Conservation (phyloP, 2,797 vertebrate species). For the Epinephelus coioides region DNA sequence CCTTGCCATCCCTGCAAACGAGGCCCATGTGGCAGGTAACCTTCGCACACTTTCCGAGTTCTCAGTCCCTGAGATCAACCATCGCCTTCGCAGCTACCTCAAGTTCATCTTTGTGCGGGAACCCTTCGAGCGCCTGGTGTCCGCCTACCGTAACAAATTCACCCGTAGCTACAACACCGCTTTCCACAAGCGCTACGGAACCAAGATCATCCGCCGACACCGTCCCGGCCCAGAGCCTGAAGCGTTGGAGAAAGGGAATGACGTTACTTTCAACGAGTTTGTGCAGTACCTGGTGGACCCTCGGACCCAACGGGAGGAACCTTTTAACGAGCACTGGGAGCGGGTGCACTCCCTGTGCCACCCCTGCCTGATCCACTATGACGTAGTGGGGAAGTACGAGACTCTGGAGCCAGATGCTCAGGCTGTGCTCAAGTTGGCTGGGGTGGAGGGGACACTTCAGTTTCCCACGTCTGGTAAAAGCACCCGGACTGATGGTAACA, state of each 20-base stretch:
- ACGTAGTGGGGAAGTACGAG: constrained; percentile 96
- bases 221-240: constrained; percentile 83
- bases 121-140: constrained; percentile 95
- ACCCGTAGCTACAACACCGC: constrained; percentile 93
- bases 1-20: constrained; percentile 90
- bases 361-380: constrained; percentile 95
- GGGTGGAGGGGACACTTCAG: constrained; percentile 81
- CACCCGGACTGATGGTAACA: constrained; percentile 86
- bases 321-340: constrained; percentile 98
- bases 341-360: constrained; percentile 95
- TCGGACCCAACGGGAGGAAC: constrained; percentile 90
- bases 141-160: constrained; percentile 96
- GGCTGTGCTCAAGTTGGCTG: constrained; percentile 89
- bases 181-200: constrained; percentile 95
- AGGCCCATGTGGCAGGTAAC: constrained; percentile 91
- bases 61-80: constrained; percentile 91
- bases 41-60: constrained; percentile 93
- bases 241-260: constrained; percentile 88
- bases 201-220: constrained; percentile 92
- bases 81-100: constrained; percentile 93
- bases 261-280: constrained; percentile 94
- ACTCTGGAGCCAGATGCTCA: constrained; percentile 91
- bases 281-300: constrained; percentile 95
- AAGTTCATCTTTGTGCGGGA: constrained; percentile 96
- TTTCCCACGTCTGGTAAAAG: constrained; percentile 90